Conservation (phyloP, 2,113 vertebrate genomes). For the Phocoena phocoena region DNA sequence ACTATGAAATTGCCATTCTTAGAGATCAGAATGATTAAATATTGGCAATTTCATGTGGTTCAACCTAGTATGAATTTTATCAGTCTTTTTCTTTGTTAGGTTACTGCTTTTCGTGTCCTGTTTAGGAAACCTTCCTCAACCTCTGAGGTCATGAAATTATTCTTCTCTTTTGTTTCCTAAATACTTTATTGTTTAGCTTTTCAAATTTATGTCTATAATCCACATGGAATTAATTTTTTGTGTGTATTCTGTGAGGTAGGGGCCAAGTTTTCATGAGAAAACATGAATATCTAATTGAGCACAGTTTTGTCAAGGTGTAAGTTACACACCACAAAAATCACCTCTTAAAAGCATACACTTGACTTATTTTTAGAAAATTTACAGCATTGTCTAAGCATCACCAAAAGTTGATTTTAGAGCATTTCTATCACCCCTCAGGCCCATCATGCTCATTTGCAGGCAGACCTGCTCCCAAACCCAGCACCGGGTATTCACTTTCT, state of each 20-base stretch:
- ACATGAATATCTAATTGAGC: neutral
- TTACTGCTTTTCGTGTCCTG: neutral
- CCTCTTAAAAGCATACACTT: neutral
- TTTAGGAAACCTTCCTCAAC: neutral
- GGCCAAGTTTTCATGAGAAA: neutral
- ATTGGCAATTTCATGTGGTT: neutral
- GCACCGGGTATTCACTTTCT: neutral
- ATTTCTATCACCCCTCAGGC: neutral
- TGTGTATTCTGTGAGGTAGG: neutral
- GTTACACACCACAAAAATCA: neutral
- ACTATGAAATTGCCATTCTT: conserved; percentile 30
- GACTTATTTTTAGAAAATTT: neutral
- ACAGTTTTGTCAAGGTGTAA: neutral
- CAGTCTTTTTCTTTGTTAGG: neutral
- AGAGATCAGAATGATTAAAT: neutral
- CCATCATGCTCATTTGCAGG: neutral
- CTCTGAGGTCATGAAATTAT: neutral
- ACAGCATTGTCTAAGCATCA: neutral
- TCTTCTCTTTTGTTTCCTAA: neutral
- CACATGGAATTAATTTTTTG: neutral
- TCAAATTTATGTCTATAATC: neutral
- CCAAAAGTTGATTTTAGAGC: neutral
- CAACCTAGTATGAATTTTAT: neutral
- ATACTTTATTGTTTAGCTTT: neutral
- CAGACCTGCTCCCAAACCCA: neutral